phyloP scores from a whole-genome alignment of 2,888 invertebrate species.

The Phytoseiulus persimilis region DNA sequence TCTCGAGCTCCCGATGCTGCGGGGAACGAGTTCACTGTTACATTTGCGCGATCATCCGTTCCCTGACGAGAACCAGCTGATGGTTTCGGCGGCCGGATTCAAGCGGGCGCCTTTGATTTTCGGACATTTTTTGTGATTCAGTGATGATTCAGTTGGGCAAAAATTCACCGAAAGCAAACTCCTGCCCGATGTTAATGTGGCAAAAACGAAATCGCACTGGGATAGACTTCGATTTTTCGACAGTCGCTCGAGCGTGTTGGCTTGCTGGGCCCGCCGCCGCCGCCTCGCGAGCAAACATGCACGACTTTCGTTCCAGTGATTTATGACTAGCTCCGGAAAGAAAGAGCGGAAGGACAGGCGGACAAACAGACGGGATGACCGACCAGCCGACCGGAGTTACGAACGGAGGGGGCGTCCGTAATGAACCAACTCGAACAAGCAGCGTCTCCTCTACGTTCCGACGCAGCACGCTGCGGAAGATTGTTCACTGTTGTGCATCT shows the following conservation, averaged over 20 bases:
- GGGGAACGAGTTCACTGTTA: neutral
- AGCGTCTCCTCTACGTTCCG: too few relatives aligned
- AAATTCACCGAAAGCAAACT: neutral
- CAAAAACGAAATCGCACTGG: neutral
- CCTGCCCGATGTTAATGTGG: neutral
- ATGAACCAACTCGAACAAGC: neutral
- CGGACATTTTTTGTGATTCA: neutral
- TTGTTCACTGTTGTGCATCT: too few relatives aligned
- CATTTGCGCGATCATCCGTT: neutral
- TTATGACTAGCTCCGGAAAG: neutral
- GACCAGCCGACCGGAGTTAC: neutral
- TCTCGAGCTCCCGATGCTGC: neutral
- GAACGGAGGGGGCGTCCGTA: neutral
- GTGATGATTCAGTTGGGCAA: neutral
- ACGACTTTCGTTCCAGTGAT: neutral
- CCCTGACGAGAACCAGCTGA: neutral
- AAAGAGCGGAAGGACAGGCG: neutral
- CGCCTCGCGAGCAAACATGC: neutral
- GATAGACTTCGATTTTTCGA: neutral
- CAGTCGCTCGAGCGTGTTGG: neutral
- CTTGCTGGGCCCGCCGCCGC: neutral
- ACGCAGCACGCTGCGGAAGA: neutral
- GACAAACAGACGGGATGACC: neutral
- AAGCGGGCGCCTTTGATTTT: neutral
- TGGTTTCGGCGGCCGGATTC: neutral